Evolutionary conservation across 2,888 invertebrate species (phyloP), one percentile per base, ranked within the genome.

Genomic region (Mythimna albipuncta): DNA sequence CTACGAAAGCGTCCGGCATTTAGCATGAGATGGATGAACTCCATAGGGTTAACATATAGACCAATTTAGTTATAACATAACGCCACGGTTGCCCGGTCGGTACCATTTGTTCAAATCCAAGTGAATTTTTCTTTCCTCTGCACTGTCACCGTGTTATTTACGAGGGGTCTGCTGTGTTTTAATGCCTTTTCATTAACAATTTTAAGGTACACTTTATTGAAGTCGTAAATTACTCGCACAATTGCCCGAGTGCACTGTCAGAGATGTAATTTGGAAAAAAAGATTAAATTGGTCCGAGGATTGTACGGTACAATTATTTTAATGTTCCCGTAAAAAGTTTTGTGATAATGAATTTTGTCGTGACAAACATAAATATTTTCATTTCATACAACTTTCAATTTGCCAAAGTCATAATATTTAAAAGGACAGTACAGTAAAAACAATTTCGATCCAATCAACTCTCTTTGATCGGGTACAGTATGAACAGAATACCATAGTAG

Each of bases 131-230:
- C 95, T 94, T 93, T 91, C 90, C 90, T 87, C 89, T 89, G 89
- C 83, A 87, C 91, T 95, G 96, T 96, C 96, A 94, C 96, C 94
- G 91, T 55, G 90, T 94, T 91, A 96, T 96, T 96, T 96, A 96
- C 93, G 94, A 94, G 93, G 93, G 94, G 89, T 82, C 92, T 92
- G 90, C 89, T 92, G 92, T 92, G 93, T 94, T 95, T 96, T 96
- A 96, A 96, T 96, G 94, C 95, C 95, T 93, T 96, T 96, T 95
- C 96, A 96, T 96, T 96, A 95, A 96, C 96, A 96, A 96, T 96
- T 96, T 96, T 96, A 96, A 96, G 96, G 96, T 95, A 91, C 94
- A 94, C 91, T 96, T 96, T 96, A 96, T 96, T 95, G 95, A 92
- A 92, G 93, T 92, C 95, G 94, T 96, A 96, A 96, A 96, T 96